These are phyloP conservation scores for Aleiodes alternator DNA, from an alignment of 2,888 invertebrate genomes.

Conservation along the genomic window DNA sequence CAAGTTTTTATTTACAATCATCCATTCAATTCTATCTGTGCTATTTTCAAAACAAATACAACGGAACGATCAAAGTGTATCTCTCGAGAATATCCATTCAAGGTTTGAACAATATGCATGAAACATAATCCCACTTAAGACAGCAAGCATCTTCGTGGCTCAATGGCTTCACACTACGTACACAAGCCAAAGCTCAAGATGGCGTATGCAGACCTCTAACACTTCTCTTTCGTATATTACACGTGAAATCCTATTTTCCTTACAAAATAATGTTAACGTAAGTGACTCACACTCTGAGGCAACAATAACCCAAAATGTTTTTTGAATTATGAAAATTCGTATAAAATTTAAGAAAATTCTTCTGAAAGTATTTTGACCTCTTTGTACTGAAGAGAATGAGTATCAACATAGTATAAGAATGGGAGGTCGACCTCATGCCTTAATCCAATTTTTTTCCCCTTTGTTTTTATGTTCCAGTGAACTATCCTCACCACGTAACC, in stretches of 20 bases:
- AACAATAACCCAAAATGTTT: constrained; percentile 11
- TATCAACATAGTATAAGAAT: too few species aligned
- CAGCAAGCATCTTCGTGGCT: constrained; percentile 11
- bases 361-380: too few species aligned
- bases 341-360: not conserved
- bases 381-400: too few species aligned
- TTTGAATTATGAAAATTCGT: constrained; percentile 23
- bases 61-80: not conserved
- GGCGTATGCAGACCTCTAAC: constrained; percentile 15
- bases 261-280: constrained; percentile 18
- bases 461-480: constrained; percentile 1
- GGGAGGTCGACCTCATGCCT: not conserved
- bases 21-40: too few species aligned
- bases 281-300: constrained; percentile 10
- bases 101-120: constrained; percentile 24
- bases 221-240: constrained; percentile 11
- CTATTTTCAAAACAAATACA: constrained; percentile 7
- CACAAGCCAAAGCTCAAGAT: constrained; percentile 18
- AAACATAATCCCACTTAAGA: constrained; percentile 31
- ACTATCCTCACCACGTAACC: constrained; percentile 4
- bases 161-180: constrained; percentile 4
- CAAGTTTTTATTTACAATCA: too few species aligned
- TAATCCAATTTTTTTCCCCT: constrained; percentile 6
- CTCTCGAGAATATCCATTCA: constrained; percentile 12
- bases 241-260: constrained; percentile 2